Conservation (phyloP, 2,113 vertebrate species). For the Barnardius zonarius region DNA sequence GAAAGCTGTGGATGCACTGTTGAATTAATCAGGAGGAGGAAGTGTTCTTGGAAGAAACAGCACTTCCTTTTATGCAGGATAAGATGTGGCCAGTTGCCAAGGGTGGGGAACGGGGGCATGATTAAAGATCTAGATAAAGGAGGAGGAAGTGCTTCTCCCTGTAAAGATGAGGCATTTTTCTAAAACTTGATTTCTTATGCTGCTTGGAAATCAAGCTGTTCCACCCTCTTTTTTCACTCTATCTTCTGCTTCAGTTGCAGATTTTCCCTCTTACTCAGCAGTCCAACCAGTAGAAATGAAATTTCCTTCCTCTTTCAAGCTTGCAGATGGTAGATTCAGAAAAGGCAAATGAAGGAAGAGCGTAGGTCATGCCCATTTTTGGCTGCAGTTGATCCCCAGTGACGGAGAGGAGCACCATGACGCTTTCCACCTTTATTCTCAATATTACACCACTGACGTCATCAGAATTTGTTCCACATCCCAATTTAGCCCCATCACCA, state of each 20-base stretch:
- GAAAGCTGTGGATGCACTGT: constrained; percentile 18
- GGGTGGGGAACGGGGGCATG: background rate
- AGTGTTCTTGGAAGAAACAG: constrained; percentile 69
- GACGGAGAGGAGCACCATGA: background rate
- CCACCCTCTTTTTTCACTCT: background rate
- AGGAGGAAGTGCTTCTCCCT: constrained; percentile 18
- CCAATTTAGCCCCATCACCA: background rate
- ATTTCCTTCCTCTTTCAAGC: constrained; percentile 57
- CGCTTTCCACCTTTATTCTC: background rate
- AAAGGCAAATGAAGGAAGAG: background rate
- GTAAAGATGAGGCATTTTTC: constrained; percentile 17
- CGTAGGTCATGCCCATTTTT: background rate
- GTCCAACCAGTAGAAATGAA: background rate
- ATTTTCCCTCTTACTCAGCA: constrained; percentile 53
- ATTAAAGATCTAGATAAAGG: background rate
- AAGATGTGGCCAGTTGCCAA: constrained; percentile 11
- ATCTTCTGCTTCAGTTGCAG: constrained; percentile 41
- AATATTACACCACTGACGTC: background rate
- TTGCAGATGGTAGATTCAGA: background rate
- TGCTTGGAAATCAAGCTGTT: constrained; percentile 11
- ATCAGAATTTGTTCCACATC: background rate
- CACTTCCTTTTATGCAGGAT: constrained; percentile 61
- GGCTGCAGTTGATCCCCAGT: background rate
- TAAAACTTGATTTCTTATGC: background rate
- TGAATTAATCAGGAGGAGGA: constrained; percentile 67